Evolutionary conservation across 2,797 vertebrate genomes (phyloP).

Genomic region (Xenops minutus): DNA sequence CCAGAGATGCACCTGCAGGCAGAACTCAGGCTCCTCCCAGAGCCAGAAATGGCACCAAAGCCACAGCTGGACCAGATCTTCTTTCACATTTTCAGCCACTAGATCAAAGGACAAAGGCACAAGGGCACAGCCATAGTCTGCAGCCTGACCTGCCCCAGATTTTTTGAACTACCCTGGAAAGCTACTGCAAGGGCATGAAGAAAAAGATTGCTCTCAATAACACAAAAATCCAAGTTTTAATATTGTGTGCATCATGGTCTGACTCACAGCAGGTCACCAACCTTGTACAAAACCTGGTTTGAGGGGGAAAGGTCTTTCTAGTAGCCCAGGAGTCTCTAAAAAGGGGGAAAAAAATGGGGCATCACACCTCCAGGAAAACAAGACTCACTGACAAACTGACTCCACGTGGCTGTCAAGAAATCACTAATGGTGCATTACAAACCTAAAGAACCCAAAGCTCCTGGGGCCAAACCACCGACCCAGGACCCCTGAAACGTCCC

Average conservation of each 20-base stretch:
- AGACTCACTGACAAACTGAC: background rate
- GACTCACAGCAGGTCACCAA: background rate
- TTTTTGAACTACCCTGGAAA: slow-evolving; percentile 10
- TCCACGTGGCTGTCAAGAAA: background rate
- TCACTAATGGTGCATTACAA: background rate
- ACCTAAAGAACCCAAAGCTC: background rate
- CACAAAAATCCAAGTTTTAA: background rate
- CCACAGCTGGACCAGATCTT: background rate
- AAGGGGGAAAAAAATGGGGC: rapidly evolving
- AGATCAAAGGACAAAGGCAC: background rate
- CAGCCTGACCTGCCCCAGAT: background rate
- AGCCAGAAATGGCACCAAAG: background rate
- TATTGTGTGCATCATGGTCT: background rate
- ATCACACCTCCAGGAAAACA: background rate
- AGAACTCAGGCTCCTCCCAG: background rate
- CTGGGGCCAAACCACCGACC: background rate
- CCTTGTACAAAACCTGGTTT: background rate
- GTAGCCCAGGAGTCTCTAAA: background rate
- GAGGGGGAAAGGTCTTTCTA: background rate
- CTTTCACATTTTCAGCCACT: background rate
- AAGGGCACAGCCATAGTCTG: background rate
- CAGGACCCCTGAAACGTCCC: background rate
- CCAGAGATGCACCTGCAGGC: background rate
- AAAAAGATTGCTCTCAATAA: background rate
- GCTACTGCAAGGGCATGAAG: background rate